These are phyloP conservation scores for Noctua pronuba DNA, from an alignment of 2,888 invertebrate genomes.

Conservation along the genomic window DNA sequence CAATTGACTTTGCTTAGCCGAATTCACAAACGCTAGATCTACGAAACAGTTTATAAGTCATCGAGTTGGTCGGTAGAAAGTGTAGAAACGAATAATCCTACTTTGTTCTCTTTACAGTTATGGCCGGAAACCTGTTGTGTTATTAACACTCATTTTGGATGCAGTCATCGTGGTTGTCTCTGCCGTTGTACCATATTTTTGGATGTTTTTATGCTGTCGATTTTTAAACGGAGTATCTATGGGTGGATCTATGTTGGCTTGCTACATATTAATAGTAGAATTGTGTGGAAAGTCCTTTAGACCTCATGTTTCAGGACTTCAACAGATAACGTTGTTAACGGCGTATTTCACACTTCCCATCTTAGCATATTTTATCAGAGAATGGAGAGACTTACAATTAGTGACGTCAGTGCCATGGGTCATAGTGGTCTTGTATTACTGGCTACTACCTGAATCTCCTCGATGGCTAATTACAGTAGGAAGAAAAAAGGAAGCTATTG, in stretches of 20 bases:
- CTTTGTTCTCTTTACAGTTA: conserved; percentile 26
- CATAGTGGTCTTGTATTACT: conserved; percentile 91
- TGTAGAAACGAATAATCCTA: background rate
- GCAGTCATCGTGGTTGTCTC: conserved; percentile 89
- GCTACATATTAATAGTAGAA: conserved; percentile 92
- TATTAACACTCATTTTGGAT: conserved; percentile 89
- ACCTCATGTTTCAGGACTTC: conserved; percentile 89
- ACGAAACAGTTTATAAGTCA: background rate
- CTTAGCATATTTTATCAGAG: conserved; percentile 90
- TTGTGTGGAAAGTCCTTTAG: conserved; percentile 90
- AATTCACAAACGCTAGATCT: background rate
- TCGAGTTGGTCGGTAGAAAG: background rate
- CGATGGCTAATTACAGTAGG: conserved; percentile 94
- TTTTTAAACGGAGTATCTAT: conserved; percentile 91
- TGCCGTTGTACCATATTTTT: conserved; percentile 90
- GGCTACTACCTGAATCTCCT: conserved; percentile 94
- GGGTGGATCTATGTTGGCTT: conserved; percentile 92
- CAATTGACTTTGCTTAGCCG: background rate
- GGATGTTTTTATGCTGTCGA: conserved; percentile 90
- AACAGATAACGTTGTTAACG: conserved; percentile 89
- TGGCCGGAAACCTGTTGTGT: conserved; percentile 31
- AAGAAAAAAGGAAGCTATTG: conserved; percentile 90
- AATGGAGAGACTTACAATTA: conserved; percentile 91
- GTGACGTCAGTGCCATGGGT: conserved; percentile 88
- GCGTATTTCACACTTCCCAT: conserved; percentile 89